A percentile compares a stretch with the other conserved stretches of the same genome.
Conservation (phyloP, 2,113 vertebrate genomes). For the Phaetusa simplex region DNA sequence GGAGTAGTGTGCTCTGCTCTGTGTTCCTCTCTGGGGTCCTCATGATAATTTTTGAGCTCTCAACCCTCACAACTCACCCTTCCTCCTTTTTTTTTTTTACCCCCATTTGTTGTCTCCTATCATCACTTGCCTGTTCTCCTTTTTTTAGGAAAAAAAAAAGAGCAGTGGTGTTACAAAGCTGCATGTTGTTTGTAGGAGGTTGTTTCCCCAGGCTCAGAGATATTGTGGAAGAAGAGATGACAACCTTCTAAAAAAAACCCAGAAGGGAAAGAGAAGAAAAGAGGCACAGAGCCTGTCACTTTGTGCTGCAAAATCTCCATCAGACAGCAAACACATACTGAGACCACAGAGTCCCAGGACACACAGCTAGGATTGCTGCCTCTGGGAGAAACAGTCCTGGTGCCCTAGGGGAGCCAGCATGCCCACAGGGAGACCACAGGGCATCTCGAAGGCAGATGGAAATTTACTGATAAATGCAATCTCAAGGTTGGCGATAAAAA, state of each 20-base stretch:
- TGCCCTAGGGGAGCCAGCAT: not conserved
- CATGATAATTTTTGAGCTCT: not conserved
- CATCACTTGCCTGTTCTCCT: not conserved
- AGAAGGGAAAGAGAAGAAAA: not conserved
- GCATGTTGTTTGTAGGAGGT: slow-evolving; percentile 27
- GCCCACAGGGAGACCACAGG: not conserved
- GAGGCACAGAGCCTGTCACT: slow-evolving; percentile 8
- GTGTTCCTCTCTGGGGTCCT: not conserved
- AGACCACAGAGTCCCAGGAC: not conserved
- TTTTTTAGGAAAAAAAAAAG: not conserved
- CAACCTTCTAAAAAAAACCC: slow-evolving; percentile 19
- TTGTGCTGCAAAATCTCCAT: not conserved
- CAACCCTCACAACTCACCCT: not conserved
- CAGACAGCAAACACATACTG: not conserved
- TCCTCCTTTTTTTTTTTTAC: not conserved
- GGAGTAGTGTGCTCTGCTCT: not conserved
- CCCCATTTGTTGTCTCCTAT: not conserved
- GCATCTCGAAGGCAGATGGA: not conserved
- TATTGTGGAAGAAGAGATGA: slow-evolving; percentile 16
- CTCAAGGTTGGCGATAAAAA: not conserved
- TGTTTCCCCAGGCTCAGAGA: slow-evolving; percentile 37
- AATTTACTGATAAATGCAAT: not conserved
- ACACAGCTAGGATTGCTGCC: not conserved
- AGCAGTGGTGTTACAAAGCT: slow-evolving; percentile 32
- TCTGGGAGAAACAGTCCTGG: not conserved